phyloP scores from a whole-genome alignment of 92 coral and sea anemone genomes.

The Phymanthus crucifer region DNA sequence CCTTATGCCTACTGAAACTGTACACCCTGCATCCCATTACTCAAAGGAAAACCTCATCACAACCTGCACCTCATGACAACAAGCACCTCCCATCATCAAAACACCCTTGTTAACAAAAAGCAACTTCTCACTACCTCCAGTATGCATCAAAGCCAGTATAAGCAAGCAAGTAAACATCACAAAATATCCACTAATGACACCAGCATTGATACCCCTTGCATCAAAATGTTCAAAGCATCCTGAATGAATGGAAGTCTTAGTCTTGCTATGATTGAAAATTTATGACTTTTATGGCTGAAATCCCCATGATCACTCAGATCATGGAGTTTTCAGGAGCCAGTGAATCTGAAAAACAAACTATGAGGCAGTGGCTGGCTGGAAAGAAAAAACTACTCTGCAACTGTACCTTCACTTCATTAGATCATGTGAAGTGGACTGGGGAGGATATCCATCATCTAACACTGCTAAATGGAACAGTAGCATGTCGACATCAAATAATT shows the following conservation, averaged over 20 bases:
- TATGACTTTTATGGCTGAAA: conserved; percentile 40
- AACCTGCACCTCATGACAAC: neutral
- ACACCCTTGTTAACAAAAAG: neutral
- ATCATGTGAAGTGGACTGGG: conserved; percentile 78
- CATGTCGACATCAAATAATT: conserved; percentile 75
- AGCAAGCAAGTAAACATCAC: neutral
- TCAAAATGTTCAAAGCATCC: conserved; percentile 21
- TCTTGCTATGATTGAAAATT: conserved; percentile 13
- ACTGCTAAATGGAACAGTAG: conserved; percentile 96
- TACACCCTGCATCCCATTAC: neutral
- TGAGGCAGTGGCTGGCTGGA: conserved; percentile 82
- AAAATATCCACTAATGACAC: neutral
- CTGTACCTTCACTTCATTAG: conserved; percentile 93
- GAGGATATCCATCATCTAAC: conserved; percentile 75
- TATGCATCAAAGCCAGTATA: neutral
- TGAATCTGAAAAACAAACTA: conserved; percentile 35
- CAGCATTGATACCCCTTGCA: neutral
- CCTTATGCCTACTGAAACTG: neutral
- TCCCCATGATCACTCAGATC: conserved; percentile 37
- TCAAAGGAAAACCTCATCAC: neutral
- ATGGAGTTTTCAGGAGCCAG: conserved; percentile 48
- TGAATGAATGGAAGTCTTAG: neutral
- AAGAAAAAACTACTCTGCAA: conserved; percentile 95
- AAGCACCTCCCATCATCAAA: neutral
- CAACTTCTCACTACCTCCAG: neutral